Conservation (phyloP, 2,888 invertebrate genomes). For the Xestoiulus laeticollis region DNA sequence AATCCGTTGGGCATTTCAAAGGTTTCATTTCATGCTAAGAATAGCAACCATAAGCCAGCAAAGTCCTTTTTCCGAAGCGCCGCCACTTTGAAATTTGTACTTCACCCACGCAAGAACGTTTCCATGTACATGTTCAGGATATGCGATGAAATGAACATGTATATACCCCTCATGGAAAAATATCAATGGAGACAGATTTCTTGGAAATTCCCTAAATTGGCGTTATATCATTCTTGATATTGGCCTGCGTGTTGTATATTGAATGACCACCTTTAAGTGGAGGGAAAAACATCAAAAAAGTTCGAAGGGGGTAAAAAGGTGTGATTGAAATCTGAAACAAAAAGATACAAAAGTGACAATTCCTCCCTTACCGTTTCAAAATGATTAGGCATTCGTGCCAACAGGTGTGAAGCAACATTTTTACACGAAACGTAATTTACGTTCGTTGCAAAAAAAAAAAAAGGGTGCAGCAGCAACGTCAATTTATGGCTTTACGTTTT, state of each 20-base stretch:
- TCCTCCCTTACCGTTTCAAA: conserved; percentile 9
- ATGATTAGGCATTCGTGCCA: conserved; percentile 20
- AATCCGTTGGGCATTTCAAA: background rate
- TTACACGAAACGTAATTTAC: background rate
- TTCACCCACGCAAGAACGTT: background rate
- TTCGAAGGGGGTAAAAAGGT: background rate
- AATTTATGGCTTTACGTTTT: background rate
- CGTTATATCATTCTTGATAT: background rate
- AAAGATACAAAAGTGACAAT: conserved; percentile 30
- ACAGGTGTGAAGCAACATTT: conserved; percentile 35
- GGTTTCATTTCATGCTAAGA: background rate
- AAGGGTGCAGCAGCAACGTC: background rate
- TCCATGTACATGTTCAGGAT: background rate
- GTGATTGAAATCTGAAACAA: conserved; percentile 14
- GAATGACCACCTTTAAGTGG: background rate
- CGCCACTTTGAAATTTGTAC: background rate
- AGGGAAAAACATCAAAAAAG: background rate
- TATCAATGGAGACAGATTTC: too few relatives aligned
- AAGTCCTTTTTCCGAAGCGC: background rate
- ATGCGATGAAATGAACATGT: background rate
- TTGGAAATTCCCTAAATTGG: too few relatives aligned
- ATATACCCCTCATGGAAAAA: background rate
- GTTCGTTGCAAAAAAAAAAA: background rate
- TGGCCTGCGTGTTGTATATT: background rate
- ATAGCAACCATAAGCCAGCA: background rate